These are phyloP conservation scores for Australoheros scitulus DNA, from an alignment of 2,113 vertebrate genomes.

Conservation along the genomic window DNA sequence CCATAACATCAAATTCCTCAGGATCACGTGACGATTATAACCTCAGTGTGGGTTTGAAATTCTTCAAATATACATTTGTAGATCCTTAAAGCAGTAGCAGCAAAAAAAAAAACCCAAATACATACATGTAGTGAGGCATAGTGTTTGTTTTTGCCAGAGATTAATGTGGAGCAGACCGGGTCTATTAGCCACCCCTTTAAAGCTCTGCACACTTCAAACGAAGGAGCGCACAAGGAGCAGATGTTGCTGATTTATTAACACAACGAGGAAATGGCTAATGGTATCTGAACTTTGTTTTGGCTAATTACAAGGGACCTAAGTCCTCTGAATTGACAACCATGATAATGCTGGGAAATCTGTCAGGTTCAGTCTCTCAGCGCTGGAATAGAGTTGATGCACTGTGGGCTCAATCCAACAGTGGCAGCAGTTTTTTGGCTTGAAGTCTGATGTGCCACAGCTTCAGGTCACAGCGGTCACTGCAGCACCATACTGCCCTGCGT, in stretches of 20 bases:
- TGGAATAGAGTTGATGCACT: neutral
- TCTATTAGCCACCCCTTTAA: constrained; percentile 49
- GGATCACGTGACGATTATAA: constrained; percentile 46
- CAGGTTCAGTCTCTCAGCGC: constrained; percentile 5
- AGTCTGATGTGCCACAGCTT: constrained; percentile 52
- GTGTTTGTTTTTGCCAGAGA: constrained; percentile 31
- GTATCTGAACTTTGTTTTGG: constrained; percentile 58
- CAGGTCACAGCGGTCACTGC: constrained; percentile 55
- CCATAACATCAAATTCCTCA: constrained; percentile 27
- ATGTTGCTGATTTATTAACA: constrained; percentile 70
- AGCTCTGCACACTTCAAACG: constrained; percentile 53
- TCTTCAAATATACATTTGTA: constrained; percentile 3
- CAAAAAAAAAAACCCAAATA: constrained; percentile 37
- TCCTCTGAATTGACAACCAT: constrained; percentile 30
- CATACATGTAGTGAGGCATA: constrained; percentile 3
- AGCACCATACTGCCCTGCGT: constrained; percentile 17
- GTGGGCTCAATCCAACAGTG: neutral
- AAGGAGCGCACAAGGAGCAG: constrained; percentile 40
- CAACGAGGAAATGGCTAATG: constrained; percentile 70
- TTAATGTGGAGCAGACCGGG: constrained; percentile 49
- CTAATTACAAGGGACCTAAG: constrained; percentile 66
- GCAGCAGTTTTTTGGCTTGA: constrained; percentile 19
- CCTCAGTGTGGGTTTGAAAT: constrained; percentile 43
- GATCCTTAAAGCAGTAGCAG: constrained; percentile 18
- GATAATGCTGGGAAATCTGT: constrained; percentile 45